Evolutionary conservation across 2,797 vertebrate genomes (phyloP).

Genomic region (Microctenopoma lineatum): DNA sequence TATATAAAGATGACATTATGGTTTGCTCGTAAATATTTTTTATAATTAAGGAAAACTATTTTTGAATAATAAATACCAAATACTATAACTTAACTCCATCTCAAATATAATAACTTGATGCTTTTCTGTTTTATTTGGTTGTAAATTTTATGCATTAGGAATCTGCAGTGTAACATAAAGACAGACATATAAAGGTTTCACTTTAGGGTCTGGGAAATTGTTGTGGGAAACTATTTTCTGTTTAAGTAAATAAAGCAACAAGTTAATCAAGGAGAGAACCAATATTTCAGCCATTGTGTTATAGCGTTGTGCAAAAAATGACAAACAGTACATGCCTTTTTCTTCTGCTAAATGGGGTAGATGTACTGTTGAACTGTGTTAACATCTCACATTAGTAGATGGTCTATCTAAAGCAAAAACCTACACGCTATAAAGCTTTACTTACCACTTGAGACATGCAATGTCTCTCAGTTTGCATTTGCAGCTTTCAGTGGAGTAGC

Average conservation of each 20-base stretch:
- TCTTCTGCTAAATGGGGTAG: not conserved
- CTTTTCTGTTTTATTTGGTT: not conserved
- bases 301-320: too few species aligned
- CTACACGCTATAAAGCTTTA: constrained; percentile 29
- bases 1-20: not conserved
- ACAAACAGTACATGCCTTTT: not conserved
- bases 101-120: not conserved
- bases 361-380: not conserved
- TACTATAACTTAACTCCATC: not conserved
- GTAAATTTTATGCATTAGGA: too few species aligned
- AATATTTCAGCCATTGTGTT: too few species aligned
- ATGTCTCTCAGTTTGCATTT: constrained; percentile 96
- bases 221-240: accelerated
- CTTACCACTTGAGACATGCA: constrained; percentile 97
- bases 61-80: not conserved
- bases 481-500: constrained; percentile 95
- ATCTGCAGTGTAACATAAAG: not conserved
- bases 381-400: constrained; percentile 37
- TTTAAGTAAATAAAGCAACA: not conserved
- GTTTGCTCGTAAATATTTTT: not conserved
- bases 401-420: constrained; percentile 40
- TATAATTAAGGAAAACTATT: not conserved
- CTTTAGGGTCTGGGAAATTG: not conserved
- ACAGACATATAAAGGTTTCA: not conserved
- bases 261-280: not conserved